Conservation (phyloP, 2,888 invertebrate genomes). For the Rhagium mordax region DNA sequence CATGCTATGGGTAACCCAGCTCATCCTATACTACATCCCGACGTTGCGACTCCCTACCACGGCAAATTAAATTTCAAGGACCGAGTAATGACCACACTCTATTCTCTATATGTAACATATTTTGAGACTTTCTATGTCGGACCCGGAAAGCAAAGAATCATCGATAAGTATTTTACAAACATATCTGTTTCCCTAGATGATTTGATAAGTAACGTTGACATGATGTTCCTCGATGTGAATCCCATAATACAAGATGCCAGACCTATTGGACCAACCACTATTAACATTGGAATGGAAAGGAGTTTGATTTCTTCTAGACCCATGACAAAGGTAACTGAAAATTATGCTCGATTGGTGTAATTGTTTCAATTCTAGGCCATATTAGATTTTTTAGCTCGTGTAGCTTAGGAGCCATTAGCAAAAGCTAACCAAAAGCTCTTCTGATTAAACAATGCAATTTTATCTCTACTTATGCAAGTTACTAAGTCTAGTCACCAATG, state of each 20-base stretch:
- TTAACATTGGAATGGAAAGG: slow-evolving; percentile 52
- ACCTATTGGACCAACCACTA: slow-evolving; percentile 56
- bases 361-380: too few species aligned
- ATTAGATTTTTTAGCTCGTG: too few species aligned
- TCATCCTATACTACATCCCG: slow-evolving; percentile 51
- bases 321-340: slow-evolving; percentile 42
- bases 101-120: slow-evolving; percentile 19
- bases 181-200: slow-evolving; percentile 53
- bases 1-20: slow-evolving; percentile 49
- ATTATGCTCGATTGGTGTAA: neutral
- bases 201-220: slow-evolving; percentile 54
- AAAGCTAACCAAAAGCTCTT: too few species aligned
- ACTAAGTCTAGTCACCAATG: too few species aligned
- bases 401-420: too few species aligned
- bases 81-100: slow-evolving; percentile 48
- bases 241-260: slow-evolving; percentile 55
- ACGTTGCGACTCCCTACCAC: slow-evolving; percentile 46
- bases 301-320: slow-evolving; percentile 37
- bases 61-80: slow-evolving; percentile 65
- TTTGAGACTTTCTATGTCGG: slow-evolving; percentile 3
- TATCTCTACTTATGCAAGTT: too few species aligned
- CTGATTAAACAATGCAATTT: too few species aligned
- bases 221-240: slow-evolving; percentile 59
- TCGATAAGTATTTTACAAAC: slow-evolving; percentile 54
- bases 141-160: slow-evolving; percentile 36